These are phyloP conservation scores for Pleuronectes platessa DNA, from an alignment of 2,113 vertebrate species.

Conservation along the genomic window DNA sequence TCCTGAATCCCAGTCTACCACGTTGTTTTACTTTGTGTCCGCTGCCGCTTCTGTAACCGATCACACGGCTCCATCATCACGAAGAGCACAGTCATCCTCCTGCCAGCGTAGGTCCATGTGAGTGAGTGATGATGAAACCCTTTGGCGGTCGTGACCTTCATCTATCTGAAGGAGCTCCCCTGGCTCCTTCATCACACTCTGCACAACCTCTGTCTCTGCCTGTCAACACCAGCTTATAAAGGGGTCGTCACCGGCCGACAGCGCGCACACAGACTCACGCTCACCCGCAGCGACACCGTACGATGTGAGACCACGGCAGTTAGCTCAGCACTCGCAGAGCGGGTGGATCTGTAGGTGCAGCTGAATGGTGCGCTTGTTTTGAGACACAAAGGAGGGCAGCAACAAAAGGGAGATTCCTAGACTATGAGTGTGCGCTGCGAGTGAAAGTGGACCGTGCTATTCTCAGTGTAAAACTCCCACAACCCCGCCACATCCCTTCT, in stretches of 20 bases:
- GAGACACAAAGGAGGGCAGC: constrained; percentile 4
- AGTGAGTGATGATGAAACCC: constrained; percentile 57
- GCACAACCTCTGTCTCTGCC: constrained; percentile 67
- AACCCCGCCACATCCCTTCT: background rate
- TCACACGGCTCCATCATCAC: background rate
- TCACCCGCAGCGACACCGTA: constrained; percentile 3
- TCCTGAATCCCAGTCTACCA: too few relatives aligned
- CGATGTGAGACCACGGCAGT: background rate
- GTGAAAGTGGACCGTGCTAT: constrained; percentile 15
- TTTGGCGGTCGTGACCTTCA: constrained; percentile 66
- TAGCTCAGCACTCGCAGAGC: constrained; percentile 6
- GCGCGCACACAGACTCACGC: constrained; percentile 29
- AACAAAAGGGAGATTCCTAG: constrained; percentile 46
- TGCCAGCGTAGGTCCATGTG: background rate
- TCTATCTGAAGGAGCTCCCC: constrained; percentile 49
- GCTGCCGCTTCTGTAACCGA: background rate
- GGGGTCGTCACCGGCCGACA: constrained; percentile 48
- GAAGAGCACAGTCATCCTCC: constrained; percentile 12
- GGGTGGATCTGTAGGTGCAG: constrained; percentile 7
- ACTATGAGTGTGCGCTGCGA: constrained; percentile 23
- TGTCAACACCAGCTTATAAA: constrained; percentile 80
- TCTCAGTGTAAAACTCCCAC: constrained; percentile 16
- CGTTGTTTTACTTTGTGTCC: too few relatives aligned
- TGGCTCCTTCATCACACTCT: constrained; percentile 64
- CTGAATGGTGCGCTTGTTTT: constrained; percentile 22